These are phyloP conservation scores for Lerista edwardsae DNA, from an alignment of 2,797 vertebrate genomes.

Conservation along the genomic window DNA sequence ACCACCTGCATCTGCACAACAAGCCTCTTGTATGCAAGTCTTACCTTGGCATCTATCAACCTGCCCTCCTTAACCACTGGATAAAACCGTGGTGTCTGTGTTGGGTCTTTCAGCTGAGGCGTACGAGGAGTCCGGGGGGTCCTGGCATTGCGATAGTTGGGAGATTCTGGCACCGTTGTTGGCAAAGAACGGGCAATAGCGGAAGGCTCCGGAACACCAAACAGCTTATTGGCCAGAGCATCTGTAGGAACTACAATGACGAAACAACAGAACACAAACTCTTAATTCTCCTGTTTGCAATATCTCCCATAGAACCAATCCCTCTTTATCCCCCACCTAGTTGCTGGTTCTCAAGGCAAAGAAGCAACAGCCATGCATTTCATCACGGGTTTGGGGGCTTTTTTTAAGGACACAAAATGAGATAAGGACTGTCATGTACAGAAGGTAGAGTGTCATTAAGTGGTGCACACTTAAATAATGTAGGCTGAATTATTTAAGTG, in stretches of 20 bases:
- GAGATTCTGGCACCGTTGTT: conserved; percentile 95
- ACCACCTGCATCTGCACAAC: rapidly evolving
- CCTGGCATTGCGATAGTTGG: conserved; percentile 91
- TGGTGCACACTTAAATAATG: too few relatives aligned
- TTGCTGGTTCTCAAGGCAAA: background rate
- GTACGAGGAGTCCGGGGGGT: conserved; percentile 96
- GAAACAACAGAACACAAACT: background rate
- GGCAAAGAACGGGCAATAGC: conserved; percentile 92
- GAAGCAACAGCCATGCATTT: background rate
- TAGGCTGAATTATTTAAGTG: background rate
- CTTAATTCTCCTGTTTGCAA: background rate
- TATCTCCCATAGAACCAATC: background rate
- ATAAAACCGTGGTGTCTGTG: conserved; percentile 95
- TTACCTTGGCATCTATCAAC: conserved; percentile 93
- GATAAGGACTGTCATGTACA: too few relatives aligned
- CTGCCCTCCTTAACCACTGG: conserved; percentile 97
- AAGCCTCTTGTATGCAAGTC: background rate
- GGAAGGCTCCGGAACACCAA: conserved; percentile 93
- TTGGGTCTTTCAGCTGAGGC: conserved; percentile 91
- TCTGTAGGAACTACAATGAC: conserved; percentile 89
- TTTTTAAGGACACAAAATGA: background rate
- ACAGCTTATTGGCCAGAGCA: conserved; percentile 95
- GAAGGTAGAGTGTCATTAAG: too few relatives aligned
- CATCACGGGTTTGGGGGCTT: background rate
- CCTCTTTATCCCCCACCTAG: background rate